Evolutionary conservation across 2,113 vertebrate genomes (phyloP), one percentile per base, ranked within the genome.

Genomic region (Bostrychus sinensis): DNA sequence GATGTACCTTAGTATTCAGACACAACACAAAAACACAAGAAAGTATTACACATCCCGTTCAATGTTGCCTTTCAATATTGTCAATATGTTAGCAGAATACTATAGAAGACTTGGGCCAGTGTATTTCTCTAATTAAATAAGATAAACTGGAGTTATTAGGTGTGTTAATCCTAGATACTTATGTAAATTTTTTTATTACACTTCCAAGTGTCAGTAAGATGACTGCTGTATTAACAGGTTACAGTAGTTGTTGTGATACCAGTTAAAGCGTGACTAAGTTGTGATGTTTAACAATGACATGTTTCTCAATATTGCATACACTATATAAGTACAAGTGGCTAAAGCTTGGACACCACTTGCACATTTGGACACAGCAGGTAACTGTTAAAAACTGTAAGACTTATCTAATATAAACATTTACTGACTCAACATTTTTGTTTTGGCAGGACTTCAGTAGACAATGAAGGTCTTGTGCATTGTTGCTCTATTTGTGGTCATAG

Each of bases 391-490:
- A 25, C 3, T 30, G 0, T 1, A n/a, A 22, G 16, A 38, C 38
- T n/a, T 28, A 11, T 7, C 16, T 1, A 20, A 32, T 63, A 34
- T 34, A 8, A 7, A n/a, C 20, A 28, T 32, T 3, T 23, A 4
- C 11, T 25, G 9, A 1, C 2, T 34, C 14, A 2, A 7, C 3
- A 1, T 39, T 12, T 14, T 7, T 56, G 34, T 26, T 54, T 2
- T 58, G 34, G 4, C 51, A 73, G 71, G 55, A 23, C 9, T 37
- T 68, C 28, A 38, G 36, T n/a, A 19, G 55, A 36, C 23, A 41
- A 85, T 88, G 81, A 38, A 61, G 34, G 12, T 62, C 22, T 55
- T 77, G 25, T 72, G 23, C 56, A 2, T 81, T 37, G 3, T 58
- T 19, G 48, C 55, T 23, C 56, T 81, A 32, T 46, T 81, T 12